phyloP scores from a whole-genome alignment of 2,113 vertebrate genomes.

The Suncus etruscus region DNA sequence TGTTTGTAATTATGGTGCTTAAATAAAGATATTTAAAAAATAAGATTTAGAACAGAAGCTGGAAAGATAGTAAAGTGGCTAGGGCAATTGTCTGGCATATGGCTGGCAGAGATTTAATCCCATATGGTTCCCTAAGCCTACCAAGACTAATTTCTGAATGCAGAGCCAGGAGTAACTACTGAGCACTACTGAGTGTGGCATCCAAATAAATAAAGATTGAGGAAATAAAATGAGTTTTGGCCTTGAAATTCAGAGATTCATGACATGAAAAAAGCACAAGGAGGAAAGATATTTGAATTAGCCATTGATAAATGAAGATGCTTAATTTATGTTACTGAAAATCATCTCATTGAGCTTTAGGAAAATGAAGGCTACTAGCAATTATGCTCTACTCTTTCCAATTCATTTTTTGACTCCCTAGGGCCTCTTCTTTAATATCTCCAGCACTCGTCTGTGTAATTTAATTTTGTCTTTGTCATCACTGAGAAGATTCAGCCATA shows the following conservation, averaged over 20 bases:
- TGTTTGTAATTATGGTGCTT: no score
- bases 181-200: no score
- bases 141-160: no score
- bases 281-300: neutral
- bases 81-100: no score
- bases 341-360: neutral
- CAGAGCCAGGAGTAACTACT: no score
- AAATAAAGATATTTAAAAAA: no score
- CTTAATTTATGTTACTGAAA: neutral
- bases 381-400: neutral
- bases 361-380: neutral
- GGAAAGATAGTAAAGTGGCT: no score
- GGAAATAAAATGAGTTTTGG: slow-evolving; percentile 6
- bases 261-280: neutral
- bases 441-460: slow-evolving; percentile 48
- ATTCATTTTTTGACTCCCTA: neutral
- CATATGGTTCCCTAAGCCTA: no score
- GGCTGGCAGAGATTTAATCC: no score
- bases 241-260: slow-evolving; percentile 43
- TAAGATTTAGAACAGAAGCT: slow-evolving; percentile 28
- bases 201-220: neutral
- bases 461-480: slow-evolving; percentile 48
- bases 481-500: slow-evolving; percentile 26
- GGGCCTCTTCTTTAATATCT: neutral
- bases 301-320: neutral